phyloP scores from a whole-genome alignment of 1,140 invertebrate genomes.

The Rhagoletis pomonella region DNA sequence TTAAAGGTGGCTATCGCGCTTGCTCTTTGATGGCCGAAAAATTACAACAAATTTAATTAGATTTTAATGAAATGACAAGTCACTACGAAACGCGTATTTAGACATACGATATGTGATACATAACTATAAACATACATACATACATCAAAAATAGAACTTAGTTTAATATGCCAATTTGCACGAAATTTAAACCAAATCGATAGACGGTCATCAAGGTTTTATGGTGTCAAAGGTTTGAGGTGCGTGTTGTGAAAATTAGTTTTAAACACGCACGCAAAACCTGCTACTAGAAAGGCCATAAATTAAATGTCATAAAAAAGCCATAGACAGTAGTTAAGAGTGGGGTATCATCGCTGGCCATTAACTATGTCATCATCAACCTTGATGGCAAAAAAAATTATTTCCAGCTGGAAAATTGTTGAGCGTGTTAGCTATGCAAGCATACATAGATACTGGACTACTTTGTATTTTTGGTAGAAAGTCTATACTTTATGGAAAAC shows the following conservation, averaged over 20 bases:
- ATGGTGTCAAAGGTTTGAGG: background rate
- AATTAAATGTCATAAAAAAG: background rate
- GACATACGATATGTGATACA: too few relatives aligned
- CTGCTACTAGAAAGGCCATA: background rate
- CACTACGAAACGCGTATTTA: too few relatives aligned
- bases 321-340: background rate
- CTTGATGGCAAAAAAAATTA: background rate
- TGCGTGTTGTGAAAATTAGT: constrained; percentile 15
- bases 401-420: background rate
- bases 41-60: too few relatives aligned
- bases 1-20: too few relatives aligned
- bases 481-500: too few relatives aligned
- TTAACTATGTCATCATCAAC: constrained; percentile 49
- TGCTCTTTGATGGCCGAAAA: too few relatives aligned
- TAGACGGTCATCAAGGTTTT: background rate
- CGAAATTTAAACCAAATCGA: constrained; percentile 14
- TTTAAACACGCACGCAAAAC: background rate
- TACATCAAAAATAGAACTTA: background rate
- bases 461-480: too few relatives aligned
- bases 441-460: too few relatives aligned
- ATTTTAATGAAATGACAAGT: too few relatives aligned
- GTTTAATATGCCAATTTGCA: constrained; percentile 16
- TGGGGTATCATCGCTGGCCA: background rate
- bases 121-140: background rate
- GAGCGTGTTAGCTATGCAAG: too few relatives aligned